Evolutionary conservation across 2,797 vertebrate species (phyloP), one percentile per base, ranked within the genome.

Genomic region (Ctenopoma multispine): DNA sequence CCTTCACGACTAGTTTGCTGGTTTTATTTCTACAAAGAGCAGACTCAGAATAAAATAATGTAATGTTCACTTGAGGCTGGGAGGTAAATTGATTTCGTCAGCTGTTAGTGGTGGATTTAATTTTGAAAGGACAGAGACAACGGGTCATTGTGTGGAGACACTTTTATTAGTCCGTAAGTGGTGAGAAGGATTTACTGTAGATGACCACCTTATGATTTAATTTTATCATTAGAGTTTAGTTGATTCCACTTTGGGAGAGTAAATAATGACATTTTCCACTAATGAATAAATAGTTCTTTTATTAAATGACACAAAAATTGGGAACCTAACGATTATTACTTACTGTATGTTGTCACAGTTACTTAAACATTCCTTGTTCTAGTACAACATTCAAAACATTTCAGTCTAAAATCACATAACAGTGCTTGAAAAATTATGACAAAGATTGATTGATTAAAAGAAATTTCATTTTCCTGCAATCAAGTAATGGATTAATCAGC

Each of bases 11-110:
- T 58, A 29, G 50, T 3, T 1, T 60, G 69, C 65, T 56, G 63
- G 43, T 73, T 64, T 74, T 63, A 71, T 47, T 66, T 48, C 63
- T 49, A 36, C 57, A 61, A 53, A 55, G 56, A 67, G 53, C 44
- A 62, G 55, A 50, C 6, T 5, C 59, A 50, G 43, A 75, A 67
- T 73, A 49, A n/a, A 61, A 67, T 72, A 43, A 73, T 65, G 62
- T 50, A 49, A 80, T 48, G 56, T 64, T 83, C 75, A 60, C 44
- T 70, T 55, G 69, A 72, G 57, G 50, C 63, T 49, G 36, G 40
- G 57, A 66, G 58, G 17, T 43, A 69, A 77, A 81, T 79, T 63
- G 58, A 78, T 74, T 73, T 79, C 72, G 61, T 82, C 63, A 73
- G 54, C 58, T 71, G 41, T 75, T 79, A 49, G 57, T 7, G 17